Evolutionary conservation across 2,888 invertebrate genomes (phyloP), one percentile per base, ranked within the genome.

Genomic region (Metellina segmentata): DNA sequence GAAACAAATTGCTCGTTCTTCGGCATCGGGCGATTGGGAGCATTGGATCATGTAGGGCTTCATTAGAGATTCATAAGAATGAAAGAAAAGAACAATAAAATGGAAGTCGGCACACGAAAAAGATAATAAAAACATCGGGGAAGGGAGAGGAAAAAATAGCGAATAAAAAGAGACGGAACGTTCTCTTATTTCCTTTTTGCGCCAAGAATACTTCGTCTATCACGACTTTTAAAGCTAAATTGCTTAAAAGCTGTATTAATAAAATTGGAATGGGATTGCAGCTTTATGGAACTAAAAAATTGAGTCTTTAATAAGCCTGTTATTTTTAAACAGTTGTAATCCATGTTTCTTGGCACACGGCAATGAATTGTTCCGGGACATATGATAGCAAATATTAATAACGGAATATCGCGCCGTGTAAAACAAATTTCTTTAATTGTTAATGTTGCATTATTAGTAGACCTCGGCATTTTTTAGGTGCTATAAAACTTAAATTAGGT

Each of bases 1-100:
- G 71, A 79, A 90, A 90, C 89, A 90, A 90, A 90, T 90, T 90
- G 89, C 78, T 90, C 89, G 89, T 85, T 79, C 75, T 90, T 78
- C 70, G 51, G 82, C 51, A 77, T 34, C 34, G 13, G 77, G 52
- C 83, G 71, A 71, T 78, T 49, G 71, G 72, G 70, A 11, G 69
- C 85, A 77, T 61, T 61, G 77, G 69, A 77, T 85, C 69, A 53
- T 78, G 85, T 48, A 61, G 75, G 34, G 49, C 74, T 81, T 88
- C 88, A 88, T 88, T 88, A 88, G 81, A 74, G 81, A 88, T 88
- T 88, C 88, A 88, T 88, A 88, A 88, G 88, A 53, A 75, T n/a
- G 34, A 81, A 61, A 20, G 53, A 61, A 81, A 19, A 78, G 77
- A 49, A 53, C 19, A 19, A 81, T 51, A 61, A 81, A 81, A n/a